Evolutionary conservation across 1,140 invertebrate genomes (phyloP).

Genomic region (Chymomyza costata): DNA sequence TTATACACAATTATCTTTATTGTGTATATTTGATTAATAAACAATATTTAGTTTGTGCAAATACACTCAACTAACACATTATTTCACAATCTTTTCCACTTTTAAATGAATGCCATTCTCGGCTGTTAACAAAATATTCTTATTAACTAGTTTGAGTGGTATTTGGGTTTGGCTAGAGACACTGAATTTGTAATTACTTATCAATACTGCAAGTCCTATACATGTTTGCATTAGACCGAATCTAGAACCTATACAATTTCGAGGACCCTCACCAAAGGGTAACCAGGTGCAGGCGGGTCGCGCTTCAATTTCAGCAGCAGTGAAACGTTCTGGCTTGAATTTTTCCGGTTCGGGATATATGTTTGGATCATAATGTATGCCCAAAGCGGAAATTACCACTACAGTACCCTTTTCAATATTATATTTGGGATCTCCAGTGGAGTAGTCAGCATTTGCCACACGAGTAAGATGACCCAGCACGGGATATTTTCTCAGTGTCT

Average conservation of each 20-base stretch:
- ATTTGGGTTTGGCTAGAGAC: too few relatives aligned
- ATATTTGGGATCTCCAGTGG: conserved; percentile 73
- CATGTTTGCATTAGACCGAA: conserved; percentile 54
- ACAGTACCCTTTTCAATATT: conserved; percentile 51
- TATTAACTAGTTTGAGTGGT: too few relatives aligned
- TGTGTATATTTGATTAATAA: too few relatives aligned
- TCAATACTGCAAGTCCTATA: conserved; percentile 35
- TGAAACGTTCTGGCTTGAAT: conserved; percentile 80
- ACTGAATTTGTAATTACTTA: conserved; percentile 63
- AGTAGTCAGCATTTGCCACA: conserved; percentile 77
- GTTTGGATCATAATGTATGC: conserved; percentile 78
- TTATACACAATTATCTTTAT: too few relatives aligned
- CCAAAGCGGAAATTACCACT: conserved; percentile 39
- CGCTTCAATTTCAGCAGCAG: conserved; percentile 75
- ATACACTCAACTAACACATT: too few relatives aligned
- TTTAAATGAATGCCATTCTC: too few relatives aligned
- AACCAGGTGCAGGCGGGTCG: conserved; percentile 79
- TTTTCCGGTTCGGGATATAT: conserved; percentile 78
- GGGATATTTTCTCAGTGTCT: conserved; percentile 81
- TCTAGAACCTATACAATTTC: conserved; percentile 79
- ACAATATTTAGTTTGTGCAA: too few relatives aligned
- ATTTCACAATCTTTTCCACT: too few relatives aligned
- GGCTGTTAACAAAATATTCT: too few relatives aligned
- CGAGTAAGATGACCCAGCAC: conserved; percentile 78
- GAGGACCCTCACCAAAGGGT: conserved; percentile 83